These are phyloP conservation scores for Unio pictorum DNA, from an alignment of 2,888 invertebrate genomes.

Conservation along the genomic window DNA sequence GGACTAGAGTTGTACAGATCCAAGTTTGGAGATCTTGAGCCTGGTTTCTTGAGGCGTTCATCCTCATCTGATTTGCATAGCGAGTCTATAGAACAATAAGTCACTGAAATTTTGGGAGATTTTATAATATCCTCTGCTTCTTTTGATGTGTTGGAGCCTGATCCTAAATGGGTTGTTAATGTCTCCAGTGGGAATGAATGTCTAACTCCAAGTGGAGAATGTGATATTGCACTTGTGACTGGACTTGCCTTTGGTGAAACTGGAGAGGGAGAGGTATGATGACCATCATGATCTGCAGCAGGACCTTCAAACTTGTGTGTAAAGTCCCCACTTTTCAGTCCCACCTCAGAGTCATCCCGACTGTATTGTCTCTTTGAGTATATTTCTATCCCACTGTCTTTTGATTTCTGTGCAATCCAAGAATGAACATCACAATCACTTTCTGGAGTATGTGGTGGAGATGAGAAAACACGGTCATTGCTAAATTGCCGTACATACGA, in stretches of 20 bases:
- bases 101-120: slow-evolving; percentile 37
- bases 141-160: slow-evolving; percentile 41
- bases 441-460: slow-evolving; percentile 29
- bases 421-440: slow-evolving; percentile 36
- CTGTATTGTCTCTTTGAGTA: slow-evolving; percentile 11
- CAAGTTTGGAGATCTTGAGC: slow-evolving; percentile 17
- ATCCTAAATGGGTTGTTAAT: slow-evolving; percentile 27
- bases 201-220: slow-evolving; percentile 29
- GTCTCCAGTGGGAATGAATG: slow-evolving; percentile 39
- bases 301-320: background rate
- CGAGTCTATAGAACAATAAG: slow-evolving; percentile 30
- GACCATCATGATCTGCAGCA: too few relatives aligned
- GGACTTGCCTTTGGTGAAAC: slow-evolving; percentile 43
- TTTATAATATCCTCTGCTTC: slow-evolving; percentile 45
- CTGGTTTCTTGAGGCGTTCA: slow-evolving; percentile 2
- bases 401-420: slow-evolving; percentile 31
- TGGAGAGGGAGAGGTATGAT: slow-evolving; percentile 26
- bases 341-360: slow-evolving; percentile 41
- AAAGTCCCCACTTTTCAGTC: slow-evolving; percentile 15
- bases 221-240: slow-evolving; percentile 28
- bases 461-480: slow-evolving; percentile 34
- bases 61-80: slow-evolving; percentile 17
- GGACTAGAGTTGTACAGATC: slow-evolving; percentile 32
- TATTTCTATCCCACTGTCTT: slow-evolving; percentile 11
- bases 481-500: slow-evolving; percentile 41